These are phyloP conservation scores for Xenopus petersii DNA, from an alignment of 2,797 vertebrate genomes.

Conservation along the genomic window DNA sequence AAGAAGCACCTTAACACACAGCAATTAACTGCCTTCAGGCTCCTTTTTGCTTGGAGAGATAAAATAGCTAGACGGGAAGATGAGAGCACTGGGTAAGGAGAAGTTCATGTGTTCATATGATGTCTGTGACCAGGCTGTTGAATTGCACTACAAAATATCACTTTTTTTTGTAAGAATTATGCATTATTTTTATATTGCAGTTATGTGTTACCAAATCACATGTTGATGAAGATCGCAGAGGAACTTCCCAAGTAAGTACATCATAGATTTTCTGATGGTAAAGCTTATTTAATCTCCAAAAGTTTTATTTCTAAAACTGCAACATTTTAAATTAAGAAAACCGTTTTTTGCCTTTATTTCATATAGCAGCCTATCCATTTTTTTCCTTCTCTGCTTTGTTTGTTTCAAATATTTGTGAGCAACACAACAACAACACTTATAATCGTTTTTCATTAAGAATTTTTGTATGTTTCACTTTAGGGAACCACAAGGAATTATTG, in stretches of 20 bases:
- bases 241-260: conserved; percentile 88
- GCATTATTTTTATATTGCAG: conserved; percentile 58
- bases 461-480: conserved; percentile 62
- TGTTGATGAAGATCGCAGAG: conserved; percentile 91
- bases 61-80: conserved; percentile 87
- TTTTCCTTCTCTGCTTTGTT: neutral
- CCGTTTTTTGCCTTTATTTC: no score
- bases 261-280: no score
- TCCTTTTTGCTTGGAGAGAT: conserved; percentile 92
- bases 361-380: neutral
- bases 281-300: no score
- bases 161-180: neutral
- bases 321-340: no score
- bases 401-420: no score
- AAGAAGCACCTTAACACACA: conserved; percentile 89
- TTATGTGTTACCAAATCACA: conserved; percentile 90
- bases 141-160: neutral
- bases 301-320: no score
- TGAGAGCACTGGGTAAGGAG: conserved; percentile 88
- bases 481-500: conserved; percentile 90
- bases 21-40: conserved; percentile 86
- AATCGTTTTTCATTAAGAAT: neutral
- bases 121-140: neutral
- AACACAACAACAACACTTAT: no score
- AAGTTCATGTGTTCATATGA: neutral